Base-by-base conservation (phyloP, 2,113 vertebrate genomes). In the Dendrocopos noguchii region DNA sequence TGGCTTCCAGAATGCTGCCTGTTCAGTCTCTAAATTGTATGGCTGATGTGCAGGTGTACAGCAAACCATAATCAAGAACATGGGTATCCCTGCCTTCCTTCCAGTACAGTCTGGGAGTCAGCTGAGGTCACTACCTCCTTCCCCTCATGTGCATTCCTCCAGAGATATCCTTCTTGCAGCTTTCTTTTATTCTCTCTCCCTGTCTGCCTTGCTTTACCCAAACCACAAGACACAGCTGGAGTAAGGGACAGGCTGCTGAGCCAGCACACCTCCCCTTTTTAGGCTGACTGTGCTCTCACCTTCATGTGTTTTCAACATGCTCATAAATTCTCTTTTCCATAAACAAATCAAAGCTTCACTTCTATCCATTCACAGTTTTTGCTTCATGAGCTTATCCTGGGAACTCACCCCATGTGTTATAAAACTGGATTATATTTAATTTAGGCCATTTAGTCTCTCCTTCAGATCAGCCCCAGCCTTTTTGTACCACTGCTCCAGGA, bases 261-360 rank as follows among this genome's bases (percentile, higher is more conserved):
- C 87, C 57, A 78, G 47, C 24, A 64, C 2, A 8, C 39, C 61
- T 84, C 33, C n/a, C 12, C 5, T 33, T 87, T 66, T 52, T 25
- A 31, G 8, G 29, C 56, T 79, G 76, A 94, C 34, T 78, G 34
- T 55, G 74, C 80, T 87, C 71, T 80, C 76, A 90, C 53, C 64
- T 81, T 92, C 33, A 55, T 66, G 36, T 17, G 39, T 73, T 90
- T 92, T 77, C 73, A 80, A 60, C 39, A 47, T 83, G 76, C 18
- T 86, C 73, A 80, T 91, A 53, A 85, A 76, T 73, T 68, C 75
- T 82, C 53, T 65, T 55, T 82, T 71, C 52, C 1, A 5, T 80
- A 86, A 95, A 79, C 64, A 94, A 93, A 36, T 29, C 78, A 84
- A 94, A 67, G 33, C 42, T 81, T 88, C 55, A 11, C 29, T 79